These are phyloP conservation scores for Chelonia mydas DNA, from an alignment of 2,797 vertebrate species.

Conservation along the genomic window DNA sequence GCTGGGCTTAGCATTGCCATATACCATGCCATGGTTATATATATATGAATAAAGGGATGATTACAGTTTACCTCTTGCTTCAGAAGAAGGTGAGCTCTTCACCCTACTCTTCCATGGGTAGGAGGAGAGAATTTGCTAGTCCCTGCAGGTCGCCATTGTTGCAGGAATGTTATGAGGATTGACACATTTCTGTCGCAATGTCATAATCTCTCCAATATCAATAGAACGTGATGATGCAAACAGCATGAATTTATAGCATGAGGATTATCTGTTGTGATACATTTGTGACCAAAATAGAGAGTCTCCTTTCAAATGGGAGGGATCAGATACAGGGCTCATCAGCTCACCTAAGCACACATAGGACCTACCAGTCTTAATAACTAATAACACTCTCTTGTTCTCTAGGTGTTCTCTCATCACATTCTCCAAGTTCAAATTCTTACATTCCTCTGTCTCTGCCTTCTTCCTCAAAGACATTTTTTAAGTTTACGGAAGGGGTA, in stretches of 20 bases:
- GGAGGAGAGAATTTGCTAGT: not conserved
- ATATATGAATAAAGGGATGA: not conserved
- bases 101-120: not conserved
- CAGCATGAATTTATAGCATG: not conserved
- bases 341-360: not conserved
- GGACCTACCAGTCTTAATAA: not conserved
- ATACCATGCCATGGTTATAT: not conserved
- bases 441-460: not conserved
- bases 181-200: not conserved
- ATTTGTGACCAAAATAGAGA: not conserved
- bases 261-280: not conserved
- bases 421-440: not conserved
- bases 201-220: not conserved
- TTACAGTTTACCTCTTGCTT: not conserved
- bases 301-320: not conserved
- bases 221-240: not conserved
- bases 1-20: not conserved
- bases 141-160: not conserved
- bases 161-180: not conserved
- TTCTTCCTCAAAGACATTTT: not conserved
- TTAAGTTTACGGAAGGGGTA: not conserved
- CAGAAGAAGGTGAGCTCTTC: not conserved
- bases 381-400: no score
- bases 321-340: not conserved
- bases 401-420: not conserved